Conservation (phyloP, 2,797 vertebrate genomes). For the Falco cherrug region DNA sequence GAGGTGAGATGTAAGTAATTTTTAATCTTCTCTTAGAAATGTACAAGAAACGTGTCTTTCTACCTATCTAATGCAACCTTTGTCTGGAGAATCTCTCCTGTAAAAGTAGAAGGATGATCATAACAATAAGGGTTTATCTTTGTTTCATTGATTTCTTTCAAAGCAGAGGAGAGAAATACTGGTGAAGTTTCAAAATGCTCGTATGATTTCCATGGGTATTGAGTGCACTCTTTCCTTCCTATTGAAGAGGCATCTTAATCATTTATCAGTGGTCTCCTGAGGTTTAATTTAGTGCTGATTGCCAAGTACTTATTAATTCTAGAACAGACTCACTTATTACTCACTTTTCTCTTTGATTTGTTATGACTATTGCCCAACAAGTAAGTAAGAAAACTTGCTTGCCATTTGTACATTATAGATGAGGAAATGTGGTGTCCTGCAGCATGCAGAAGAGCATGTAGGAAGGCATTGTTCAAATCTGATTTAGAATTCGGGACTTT, state of each 20-base stretch:
- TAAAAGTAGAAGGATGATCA: not conserved
- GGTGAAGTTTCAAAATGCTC: not conserved
- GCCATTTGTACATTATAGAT: not conserved
- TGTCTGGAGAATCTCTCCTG: not conserved
- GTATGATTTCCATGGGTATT: not conserved
- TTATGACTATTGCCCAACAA: not conserved
- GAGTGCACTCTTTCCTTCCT: not conserved
- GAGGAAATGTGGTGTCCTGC: not conserved
- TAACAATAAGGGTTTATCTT: not conserved
- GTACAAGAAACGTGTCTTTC: not conserved
- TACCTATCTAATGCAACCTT: not conserved
- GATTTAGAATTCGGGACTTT: not conserved
- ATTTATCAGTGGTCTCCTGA: not conserved
- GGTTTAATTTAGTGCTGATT: conserved; percentile 40
- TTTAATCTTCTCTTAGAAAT: not conserved
- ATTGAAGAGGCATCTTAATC: not conserved
- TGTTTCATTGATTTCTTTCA: not conserved
- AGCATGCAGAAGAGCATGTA: not conserved
- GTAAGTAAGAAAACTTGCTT: not conserved
- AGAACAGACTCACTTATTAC: not conserved
- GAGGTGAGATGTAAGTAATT: not conserved
- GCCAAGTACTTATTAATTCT: conserved; percentile 17
- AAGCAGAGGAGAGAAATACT: not conserved
- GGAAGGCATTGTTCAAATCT: not conserved
- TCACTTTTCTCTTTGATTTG: conserved; percentile 9